Conservation (phyloP, 1,140 invertebrate species). For the Pogonomyrmex barbatus region DNA sequence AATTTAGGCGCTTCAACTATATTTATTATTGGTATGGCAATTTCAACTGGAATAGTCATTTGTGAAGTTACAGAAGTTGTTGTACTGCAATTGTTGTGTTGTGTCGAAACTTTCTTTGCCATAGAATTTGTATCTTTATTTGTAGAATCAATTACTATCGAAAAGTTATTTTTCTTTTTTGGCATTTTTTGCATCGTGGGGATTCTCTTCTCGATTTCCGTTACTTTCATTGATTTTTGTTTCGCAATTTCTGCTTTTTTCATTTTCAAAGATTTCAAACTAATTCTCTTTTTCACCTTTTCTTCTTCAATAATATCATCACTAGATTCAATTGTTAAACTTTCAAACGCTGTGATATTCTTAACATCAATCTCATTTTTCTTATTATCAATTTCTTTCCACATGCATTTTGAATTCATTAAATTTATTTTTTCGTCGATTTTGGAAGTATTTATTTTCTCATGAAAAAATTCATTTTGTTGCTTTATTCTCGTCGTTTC, state of each 20-base stretch:
- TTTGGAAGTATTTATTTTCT: not conserved
- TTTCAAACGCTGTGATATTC: constrained; percentile 6
- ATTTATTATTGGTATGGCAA: constrained; percentile 70
- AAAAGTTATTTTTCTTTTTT: constrained; percentile 51
- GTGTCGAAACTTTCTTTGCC: constrained; percentile 45
- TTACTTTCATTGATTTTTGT: not conserved
- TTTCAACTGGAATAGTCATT: constrained; percentile 12
- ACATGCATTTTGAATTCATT: not conserved
- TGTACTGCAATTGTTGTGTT: constrained; percentile 28
- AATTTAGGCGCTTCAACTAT: constrained; percentile 40
- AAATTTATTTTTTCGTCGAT: not conserved
- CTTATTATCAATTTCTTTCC: constrained; percentile 42
- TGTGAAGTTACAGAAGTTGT: not conserved
- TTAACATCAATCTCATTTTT: constrained; percentile 61
- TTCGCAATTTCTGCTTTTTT: not conserved
- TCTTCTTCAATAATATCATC: constrained; percentile 29
- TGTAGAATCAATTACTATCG: constrained; percentile 14
- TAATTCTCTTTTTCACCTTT: not conserved
- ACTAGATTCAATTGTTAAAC: not conserved
- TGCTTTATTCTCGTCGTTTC: constrained; percentile 21
- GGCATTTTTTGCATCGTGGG: not conserved
- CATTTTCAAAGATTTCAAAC: not conserved
- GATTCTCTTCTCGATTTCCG: not conserved
- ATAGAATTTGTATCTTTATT: constrained; percentile 5
- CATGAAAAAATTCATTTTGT: not conserved